Evolutionary conservation across 2,797 vertebrate genomes (phyloP).

Genomic region (Capromys pilorides): DNA sequence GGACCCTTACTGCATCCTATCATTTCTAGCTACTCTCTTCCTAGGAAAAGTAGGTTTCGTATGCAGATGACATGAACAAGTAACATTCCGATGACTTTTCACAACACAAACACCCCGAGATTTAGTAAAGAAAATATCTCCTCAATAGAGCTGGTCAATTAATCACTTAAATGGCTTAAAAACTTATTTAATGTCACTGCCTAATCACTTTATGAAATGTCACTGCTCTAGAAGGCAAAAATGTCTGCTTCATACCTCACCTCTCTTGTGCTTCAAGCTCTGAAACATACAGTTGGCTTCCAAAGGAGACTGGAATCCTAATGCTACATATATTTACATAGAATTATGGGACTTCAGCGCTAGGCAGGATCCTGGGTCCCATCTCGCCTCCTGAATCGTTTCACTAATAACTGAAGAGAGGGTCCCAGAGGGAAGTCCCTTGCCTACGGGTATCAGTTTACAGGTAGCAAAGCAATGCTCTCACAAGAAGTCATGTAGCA

Average conservation of each 20-base stretch:
- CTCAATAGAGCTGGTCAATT: conserved; percentile 69
- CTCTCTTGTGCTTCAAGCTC: background rate
- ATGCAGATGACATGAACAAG: conserved; percentile 52
- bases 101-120: background rate
- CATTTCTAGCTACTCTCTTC: background rate
- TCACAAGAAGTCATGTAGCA: background rate
- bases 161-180: conserved; percentile 78
- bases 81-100: background rate
- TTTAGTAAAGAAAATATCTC: conserved; percentile 64
- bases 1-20: background rate
- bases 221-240: conserved; percentile 65
- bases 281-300: background rate
- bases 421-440: background rate
- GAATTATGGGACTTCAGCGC: background rate
- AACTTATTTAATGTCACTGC: conserved; percentile 80
- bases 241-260: conserved; percentile 34
- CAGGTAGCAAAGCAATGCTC: background rate
- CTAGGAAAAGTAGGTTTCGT: conserved; percentile 41
- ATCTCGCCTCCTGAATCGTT: background rate
- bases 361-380: background rate
- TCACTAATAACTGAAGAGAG: background rate
- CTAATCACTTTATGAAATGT: conserved; percentile 80
- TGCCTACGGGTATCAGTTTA: background rate
- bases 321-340: background rate
- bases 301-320: background rate